Percentiles rank a stretch among this genome's conserved stretches.
phyloP scores from a whole-genome alignment of 1,140 invertebrate genomes.

The Cepaea nemoralis region DNA sequence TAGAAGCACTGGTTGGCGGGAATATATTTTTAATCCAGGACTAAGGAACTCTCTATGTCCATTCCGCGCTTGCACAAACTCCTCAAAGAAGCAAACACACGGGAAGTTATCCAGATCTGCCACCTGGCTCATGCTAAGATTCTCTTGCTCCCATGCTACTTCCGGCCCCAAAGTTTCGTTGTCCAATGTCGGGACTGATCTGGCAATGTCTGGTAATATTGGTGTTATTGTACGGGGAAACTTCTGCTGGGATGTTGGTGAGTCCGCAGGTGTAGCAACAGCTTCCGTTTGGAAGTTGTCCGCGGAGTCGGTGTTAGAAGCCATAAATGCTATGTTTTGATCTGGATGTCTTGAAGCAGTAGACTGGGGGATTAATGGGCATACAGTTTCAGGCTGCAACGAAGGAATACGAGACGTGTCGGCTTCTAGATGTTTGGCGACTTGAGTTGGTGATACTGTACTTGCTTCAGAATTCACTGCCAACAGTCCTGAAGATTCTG shows the following conservation, averaged over 20 bases:
- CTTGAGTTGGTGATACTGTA: background rate
- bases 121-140: slow-evolving; percentile 32
- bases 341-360: background rate
- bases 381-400: background rate
- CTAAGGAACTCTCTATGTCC: slow-evolving; percentile 34
- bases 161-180: slow-evolving; percentile 20
- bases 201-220: slow-evolving; percentile 26
- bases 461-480: background rate
- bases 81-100: slow-evolving; percentile 47
- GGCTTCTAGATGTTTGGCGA: background rate
- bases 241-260: background rate
- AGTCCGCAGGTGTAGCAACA: background rate
- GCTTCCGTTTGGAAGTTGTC: background rate
- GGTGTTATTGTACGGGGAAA: background rate
- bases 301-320: background rate
- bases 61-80: background rate
- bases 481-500: too few species aligned
- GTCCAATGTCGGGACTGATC: background rate
- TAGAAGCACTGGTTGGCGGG: slow-evolving; percentile 55
- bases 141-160: slow-evolving; percentile 41
- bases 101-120: slow-evolving; percentile 51
- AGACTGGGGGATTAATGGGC: background rate
- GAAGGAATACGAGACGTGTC: background rate
- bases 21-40: slow-evolving; percentile 56
- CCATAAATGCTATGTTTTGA: slow-evolving; percentile 17